Evolutionary conservation across 2,113 vertebrate genomes (phyloP).

Genomic region (Scalopus aquaticus): DNA sequence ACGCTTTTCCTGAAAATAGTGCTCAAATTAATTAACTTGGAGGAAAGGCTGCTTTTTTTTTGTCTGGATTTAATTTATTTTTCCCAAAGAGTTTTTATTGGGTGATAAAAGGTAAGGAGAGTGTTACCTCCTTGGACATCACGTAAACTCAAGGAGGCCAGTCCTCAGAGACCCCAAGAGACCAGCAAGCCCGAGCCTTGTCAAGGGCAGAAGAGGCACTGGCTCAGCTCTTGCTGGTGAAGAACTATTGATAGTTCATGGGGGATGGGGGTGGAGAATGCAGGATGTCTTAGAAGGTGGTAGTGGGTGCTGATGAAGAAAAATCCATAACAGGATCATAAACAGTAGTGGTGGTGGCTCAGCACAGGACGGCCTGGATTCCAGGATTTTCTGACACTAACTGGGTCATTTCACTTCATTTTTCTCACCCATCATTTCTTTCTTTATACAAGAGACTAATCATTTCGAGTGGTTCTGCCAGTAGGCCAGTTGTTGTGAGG

Average conservation of each 20-base stretch:
- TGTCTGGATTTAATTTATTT: constrained; percentile 77
- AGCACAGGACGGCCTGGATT: fast-evolving
- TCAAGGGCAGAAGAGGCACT: not conserved
- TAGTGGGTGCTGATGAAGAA: too few species aligned
- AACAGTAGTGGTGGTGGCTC: not conserved
- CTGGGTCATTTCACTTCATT: not conserved
- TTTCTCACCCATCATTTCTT: fast-evolving
- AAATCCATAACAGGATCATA: not conserved
- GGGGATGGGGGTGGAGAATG: fast-evolving
- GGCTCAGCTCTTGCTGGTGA: fast-evolving
- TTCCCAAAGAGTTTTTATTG: constrained; percentile 42
- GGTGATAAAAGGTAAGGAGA: constrained; percentile 36
- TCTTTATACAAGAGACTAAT: fast-evolving
- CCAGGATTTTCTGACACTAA: not conserved
- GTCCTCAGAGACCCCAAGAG: too few species aligned
- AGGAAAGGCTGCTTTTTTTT: constrained; percentile 72
- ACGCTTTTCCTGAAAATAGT: constrained; percentile 82
- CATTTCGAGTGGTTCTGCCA: not conserved
- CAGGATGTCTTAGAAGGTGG: fast-evolving
- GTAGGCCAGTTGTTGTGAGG: fast-evolving
- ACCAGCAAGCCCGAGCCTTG: fast-evolving
- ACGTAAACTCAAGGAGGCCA: not conserved
- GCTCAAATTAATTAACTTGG: constrained; percentile 86
- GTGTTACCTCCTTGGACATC: not conserved
- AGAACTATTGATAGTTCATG: too few species aligned